Conservation (phyloP, 2,113 vertebrate species). For the Kryptolebias marmoratus region DNA sequence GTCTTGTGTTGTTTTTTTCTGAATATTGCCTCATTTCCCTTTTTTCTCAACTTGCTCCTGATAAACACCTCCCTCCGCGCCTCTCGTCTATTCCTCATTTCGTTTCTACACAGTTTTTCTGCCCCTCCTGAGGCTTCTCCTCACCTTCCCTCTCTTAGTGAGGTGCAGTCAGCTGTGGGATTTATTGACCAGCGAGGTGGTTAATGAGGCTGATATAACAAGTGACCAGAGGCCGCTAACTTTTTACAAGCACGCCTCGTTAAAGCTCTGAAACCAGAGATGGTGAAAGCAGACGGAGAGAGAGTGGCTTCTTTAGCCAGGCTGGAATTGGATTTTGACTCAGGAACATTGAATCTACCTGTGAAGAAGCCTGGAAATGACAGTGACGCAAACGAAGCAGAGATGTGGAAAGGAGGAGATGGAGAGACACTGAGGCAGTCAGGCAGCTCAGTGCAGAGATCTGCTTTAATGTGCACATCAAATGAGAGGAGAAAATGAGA, state of each 20-base stretch:
- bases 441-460: slow-evolving; percentile 44
- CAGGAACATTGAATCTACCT: slow-evolving; percentile 24
- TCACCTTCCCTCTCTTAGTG: slow-evolving; percentile 19
- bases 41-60: slow-evolving; percentile 1
- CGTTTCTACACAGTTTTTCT: neutral
- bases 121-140: slow-evolving; percentile 21
- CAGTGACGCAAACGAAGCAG: slow-evolving; percentile 18
- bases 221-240: slow-evolving; percentile 59
- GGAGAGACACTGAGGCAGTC: slow-evolving; percentile 53
- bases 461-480: slow-evolving; percentile 76
- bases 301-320: slow-evolving; percentile 22
- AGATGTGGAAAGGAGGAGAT: slow-evolving; percentile 27
- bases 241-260: slow-evolving; percentile 61
- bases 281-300: neutral
- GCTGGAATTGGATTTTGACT: slow-evolving; percentile 27
- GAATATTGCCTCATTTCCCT: slow-evolving; percentile 25
- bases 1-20: slow-evolving; percentile 50
- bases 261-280: slow-evolving; percentile 32
- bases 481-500: slow-evolving; percentile 66
- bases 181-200: slow-evolving; percentile 52
- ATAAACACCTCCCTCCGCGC: slow-evolving; percentile 34
- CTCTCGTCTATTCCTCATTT: slow-evolving; percentile 5
- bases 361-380: slow-evolving; percentile 23
- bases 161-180: slow-evolving; percentile 43
- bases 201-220: slow-evolving; percentile 71